Conservation (phyloP, 2,888 invertebrate species). For the Gasteruption jaculator region DNA sequence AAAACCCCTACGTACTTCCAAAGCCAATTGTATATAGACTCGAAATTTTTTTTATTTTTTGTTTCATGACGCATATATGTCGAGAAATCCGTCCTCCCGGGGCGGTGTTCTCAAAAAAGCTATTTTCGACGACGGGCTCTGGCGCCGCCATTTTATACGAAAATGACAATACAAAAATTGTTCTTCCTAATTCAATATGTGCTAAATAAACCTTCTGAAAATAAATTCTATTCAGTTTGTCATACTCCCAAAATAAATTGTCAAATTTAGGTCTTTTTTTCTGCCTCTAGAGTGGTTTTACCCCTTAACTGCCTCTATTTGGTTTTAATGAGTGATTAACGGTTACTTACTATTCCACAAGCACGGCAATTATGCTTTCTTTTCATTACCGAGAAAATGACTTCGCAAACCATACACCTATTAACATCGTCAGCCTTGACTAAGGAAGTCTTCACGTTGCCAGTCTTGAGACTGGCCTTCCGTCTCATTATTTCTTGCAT, state of each 20-base stretch:
- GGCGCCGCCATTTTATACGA: too few relatives aligned
- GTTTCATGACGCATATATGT: too few relatives aligned
- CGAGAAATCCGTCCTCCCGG: too few relatives aligned
- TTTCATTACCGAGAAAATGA: conserved; percentile 62
- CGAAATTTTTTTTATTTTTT: too few relatives aligned
- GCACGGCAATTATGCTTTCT: conserved; percentile 65
- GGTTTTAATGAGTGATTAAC: background rate
- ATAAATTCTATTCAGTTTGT: background rate
- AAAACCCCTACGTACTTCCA: too few relatives aligned
- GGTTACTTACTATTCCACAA: conserved; percentile 59
- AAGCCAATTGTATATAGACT: too few relatives aligned
- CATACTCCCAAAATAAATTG: background rate
- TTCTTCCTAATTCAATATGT: background rate
- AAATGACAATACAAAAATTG: too few relatives aligned
- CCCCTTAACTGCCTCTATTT: too few relatives aligned
- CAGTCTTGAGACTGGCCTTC: conserved; percentile 47
- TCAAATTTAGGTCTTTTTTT: too few relatives aligned
- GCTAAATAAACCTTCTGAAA: background rate
- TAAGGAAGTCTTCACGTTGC: conserved; percentile 37
- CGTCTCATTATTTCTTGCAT: conserved; percentile 48
- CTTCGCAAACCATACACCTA: conserved; percentile 63
- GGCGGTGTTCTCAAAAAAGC: too few relatives aligned
- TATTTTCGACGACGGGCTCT: too few relatives aligned
- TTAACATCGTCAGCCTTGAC: conserved; percentile 50
- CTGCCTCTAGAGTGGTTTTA: too few relatives aligned